Evolutionary conservation across 2,888 invertebrate genomes (phyloP), one percentile per base, ranked within the genome.

Genomic region (Sinhomidia bicolor): DNA sequence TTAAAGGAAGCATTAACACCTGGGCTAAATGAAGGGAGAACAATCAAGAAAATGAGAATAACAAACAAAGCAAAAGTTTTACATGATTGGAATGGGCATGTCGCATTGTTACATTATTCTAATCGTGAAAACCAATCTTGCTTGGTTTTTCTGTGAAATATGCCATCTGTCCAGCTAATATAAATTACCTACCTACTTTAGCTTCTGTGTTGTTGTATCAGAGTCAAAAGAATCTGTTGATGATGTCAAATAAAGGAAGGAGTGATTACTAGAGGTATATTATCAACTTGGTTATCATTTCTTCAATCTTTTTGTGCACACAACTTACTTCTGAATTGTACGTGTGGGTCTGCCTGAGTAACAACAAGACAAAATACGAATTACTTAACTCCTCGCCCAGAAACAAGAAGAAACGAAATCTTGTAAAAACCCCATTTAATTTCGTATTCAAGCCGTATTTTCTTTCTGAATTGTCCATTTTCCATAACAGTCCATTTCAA

Each of bases 1-100:
- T 41, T 44, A 71, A 71, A 71, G 44, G 71, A 84, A 76, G 60
- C 84, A 84, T 76, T 84, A 84, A 44, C 84, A 84, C 84, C 84
- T 84, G 60, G n/a, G 14, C 62, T 6, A 65, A 60, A 44, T 14
- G 84, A 32, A 76, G 36, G 17, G 12, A 68, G 44, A 68, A 44
- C 23, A 76, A 71, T 78, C 54, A 78, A 32, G 54, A n/a, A 51
- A 10, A 51, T 23, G 78, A 57, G 62, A 20, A 3, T 62, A 17
- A 71, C 20, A 71, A 65, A 65, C 62, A 65, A 65, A 65, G 62
- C 29, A 65, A 14, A 65, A 65, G 32, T 65, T 65, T 65, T n/a
- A 65, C 62, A 65, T 65, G 62, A 65, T 65, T 65, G 62, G n/a
- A 65, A 65, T 65, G 29, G 32, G 62, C 62, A 65, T 65, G 62